phyloP scores from a whole-genome alignment of 2,888 invertebrate genomes.

The Heliconius ismenius region DNA sequence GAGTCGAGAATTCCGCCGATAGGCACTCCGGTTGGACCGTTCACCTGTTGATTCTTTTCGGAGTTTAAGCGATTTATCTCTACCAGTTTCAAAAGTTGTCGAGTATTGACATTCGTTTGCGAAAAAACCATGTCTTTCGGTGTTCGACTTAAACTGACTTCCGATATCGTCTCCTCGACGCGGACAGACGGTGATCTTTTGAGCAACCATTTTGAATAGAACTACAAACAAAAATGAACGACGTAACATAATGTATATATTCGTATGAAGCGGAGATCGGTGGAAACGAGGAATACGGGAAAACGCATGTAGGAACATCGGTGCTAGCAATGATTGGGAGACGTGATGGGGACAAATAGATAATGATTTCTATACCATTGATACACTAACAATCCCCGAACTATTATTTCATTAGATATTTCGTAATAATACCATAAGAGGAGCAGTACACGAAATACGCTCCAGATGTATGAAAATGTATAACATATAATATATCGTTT shows the following conservation, averaged over 20 bases:
- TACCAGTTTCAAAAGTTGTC: slow-evolving; percentile 78
- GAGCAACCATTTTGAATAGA: slow-evolving; percentile 82
- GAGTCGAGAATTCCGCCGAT: slow-evolving; percentile 63
- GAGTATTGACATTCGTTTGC: slow-evolving; percentile 79
- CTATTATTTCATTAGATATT: not conserved
- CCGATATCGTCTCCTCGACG: slow-evolving; percentile 79
- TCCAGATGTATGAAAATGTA: slow-evolving; percentile 42
- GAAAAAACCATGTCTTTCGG: slow-evolving; percentile 81
- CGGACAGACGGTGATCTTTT: slow-evolving; percentile 78
- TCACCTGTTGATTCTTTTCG: slow-evolving; percentile 71
- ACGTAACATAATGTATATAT: slow-evolving; percentile 81
- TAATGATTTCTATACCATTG: slow-evolving; percentile 9
- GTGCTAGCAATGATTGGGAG: slow-evolving; percentile 4
- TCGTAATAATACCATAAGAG: not conserved
- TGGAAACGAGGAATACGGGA: slow-evolving; percentile 40
- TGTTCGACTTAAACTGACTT: slow-evolving; percentile 72
- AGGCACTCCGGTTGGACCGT: slow-evolving; percentile 68
- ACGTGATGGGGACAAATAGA: slow-evolving; percentile 3
- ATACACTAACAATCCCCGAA: slow-evolving; percentile 3
- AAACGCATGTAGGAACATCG: slow-evolving; percentile 43
- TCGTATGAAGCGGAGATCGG: slow-evolving; percentile 67
- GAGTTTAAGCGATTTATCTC: slow-evolving; percentile 78
- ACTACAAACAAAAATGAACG: slow-evolving; percentile 82
- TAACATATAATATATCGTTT: slow-evolving; percentile 40
- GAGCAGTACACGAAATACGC: not conserved